phyloP scores from a whole-genome alignment of 2,888 invertebrate species.

The Steinernema carpocapsae region DNA sequence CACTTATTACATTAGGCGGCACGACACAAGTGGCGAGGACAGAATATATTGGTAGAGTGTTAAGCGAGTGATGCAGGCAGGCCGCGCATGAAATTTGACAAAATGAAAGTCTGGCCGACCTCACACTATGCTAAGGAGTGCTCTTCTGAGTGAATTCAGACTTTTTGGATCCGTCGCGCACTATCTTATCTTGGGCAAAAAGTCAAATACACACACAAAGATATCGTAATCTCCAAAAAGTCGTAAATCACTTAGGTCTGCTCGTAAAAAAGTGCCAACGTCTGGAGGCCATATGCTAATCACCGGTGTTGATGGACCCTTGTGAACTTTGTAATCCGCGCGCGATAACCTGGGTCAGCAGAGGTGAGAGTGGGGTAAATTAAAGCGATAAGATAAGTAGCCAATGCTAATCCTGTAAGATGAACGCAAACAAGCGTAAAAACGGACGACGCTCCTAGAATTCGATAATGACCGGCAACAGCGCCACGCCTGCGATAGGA shows the following conservation, averaged over 20 bases:
- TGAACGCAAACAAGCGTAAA: not conserved
- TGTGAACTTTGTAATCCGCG: constrained; percentile 27
- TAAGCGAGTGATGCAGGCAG: not conserved
- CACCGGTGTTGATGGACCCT: not conserved
- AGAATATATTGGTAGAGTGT: constrained; percentile 7
- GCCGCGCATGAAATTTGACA: not conserved
- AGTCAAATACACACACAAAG: not conserved
- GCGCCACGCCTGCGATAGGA: not conserved
- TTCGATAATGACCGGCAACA: constrained; percentile 29
- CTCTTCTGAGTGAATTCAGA: not conserved
- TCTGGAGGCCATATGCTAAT: constrained; percentile 32
- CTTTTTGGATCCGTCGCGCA: not conserved
- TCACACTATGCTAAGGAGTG: not conserved
- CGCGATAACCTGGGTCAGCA: constrained; percentile 4
- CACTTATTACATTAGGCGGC: constrained; percentile 34
- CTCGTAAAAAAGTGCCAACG: constrained; percentile 33
- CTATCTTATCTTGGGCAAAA: constrained; percentile 20
- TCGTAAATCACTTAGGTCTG: constrained; percentile 12
- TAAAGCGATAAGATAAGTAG: no score
- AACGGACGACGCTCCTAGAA: no score
- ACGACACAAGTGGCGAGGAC: constrained; percentile 1
- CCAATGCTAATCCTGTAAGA: not conserved
- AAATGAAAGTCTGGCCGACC: not conserved
- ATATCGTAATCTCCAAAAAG: constrained; percentile 9
- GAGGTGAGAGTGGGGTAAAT: not conserved